phyloP scores from a whole-genome alignment of 2,797 vertebrate species.

The Australoheros facetus region DNA sequence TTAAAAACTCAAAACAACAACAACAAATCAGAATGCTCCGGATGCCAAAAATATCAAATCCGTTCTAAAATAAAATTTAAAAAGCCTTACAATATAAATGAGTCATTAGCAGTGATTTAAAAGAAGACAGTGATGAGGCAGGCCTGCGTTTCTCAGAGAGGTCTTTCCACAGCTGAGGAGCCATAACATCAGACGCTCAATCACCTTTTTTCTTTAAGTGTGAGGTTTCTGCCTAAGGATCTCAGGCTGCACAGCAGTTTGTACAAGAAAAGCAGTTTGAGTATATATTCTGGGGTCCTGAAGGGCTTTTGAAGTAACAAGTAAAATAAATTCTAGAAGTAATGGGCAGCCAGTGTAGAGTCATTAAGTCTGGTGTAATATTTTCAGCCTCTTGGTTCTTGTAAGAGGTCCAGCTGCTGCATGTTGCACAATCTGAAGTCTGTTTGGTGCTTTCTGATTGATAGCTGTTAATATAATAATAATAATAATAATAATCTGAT shows the following conservation, averaged over 20 bases:
- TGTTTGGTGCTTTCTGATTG: too few relatives aligned
- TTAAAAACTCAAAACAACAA: too few relatives aligned
- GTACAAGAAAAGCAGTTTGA: not conserved
- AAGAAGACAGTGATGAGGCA: not conserved
- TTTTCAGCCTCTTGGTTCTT: not conserved
- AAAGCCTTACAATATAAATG: too few relatives aligned
- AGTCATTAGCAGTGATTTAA: not conserved
- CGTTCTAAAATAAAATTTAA: too few relatives aligned
- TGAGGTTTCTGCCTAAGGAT: not conserved
- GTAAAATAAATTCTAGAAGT: not conserved
- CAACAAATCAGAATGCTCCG: too few relatives aligned
- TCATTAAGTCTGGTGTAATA: not conserved
- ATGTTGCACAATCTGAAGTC: not conserved
- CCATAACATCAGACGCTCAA: not conserved
- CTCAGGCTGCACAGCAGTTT: rapidly evolving
- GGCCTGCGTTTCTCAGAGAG: rapidly evolving
- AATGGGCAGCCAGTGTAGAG: not conserved
- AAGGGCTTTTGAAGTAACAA: not conserved
- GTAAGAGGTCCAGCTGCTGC: not conserved
- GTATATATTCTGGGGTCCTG: not conserved
- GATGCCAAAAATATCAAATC: too few relatives aligned
- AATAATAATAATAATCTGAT: not conserved
- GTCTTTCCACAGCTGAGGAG: not conserved
- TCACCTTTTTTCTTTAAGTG: not conserved
- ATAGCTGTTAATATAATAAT: too few relatives aligned